Evolutionary conservation across 2,113 vertebrate species (phyloP).

Genomic region (Aegithalos caudatus): DNA sequence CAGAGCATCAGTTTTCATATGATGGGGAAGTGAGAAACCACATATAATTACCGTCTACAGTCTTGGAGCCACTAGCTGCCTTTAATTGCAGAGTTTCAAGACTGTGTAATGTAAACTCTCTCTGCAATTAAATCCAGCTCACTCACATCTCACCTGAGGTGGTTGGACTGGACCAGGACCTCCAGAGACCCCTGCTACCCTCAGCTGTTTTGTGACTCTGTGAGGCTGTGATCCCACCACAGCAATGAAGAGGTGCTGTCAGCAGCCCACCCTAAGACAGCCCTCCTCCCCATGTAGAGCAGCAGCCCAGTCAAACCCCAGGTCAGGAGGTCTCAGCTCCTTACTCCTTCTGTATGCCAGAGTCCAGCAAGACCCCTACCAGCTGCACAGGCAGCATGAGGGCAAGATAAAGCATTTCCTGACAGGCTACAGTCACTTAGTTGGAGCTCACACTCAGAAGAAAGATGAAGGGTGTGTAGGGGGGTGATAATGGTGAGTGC

Average conservation of each 20-base stretch:
- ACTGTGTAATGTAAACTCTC: background rate
- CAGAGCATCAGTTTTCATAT: background rate
- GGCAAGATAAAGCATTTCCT: background rate
- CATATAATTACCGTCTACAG: background rate
- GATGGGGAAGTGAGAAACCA: background rate
- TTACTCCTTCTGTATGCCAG: background rate
- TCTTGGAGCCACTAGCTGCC: background rate
- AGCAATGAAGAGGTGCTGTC: background rate
- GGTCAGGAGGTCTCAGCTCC: background rate
- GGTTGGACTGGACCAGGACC: background rate
- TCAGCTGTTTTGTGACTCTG: background rate
- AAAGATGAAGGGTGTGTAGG: background rate
- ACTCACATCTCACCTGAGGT: background rate
- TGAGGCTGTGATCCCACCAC: background rate
- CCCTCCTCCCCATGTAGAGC: rapidly evolving
- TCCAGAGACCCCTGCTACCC: background rate
- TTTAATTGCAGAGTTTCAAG: background rate
- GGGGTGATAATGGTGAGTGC: background rate
- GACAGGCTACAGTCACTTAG: background rate
- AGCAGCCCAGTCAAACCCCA: background rate
- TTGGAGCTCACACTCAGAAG: background rate
- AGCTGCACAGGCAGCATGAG: background rate
- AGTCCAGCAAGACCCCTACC: background rate
- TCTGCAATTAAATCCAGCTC: background rate
- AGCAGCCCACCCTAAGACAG: background rate